Evolutionary conservation across 2,113 vertebrate genomes (phyloP).

Genomic region (Trichechus manatus): DNA sequence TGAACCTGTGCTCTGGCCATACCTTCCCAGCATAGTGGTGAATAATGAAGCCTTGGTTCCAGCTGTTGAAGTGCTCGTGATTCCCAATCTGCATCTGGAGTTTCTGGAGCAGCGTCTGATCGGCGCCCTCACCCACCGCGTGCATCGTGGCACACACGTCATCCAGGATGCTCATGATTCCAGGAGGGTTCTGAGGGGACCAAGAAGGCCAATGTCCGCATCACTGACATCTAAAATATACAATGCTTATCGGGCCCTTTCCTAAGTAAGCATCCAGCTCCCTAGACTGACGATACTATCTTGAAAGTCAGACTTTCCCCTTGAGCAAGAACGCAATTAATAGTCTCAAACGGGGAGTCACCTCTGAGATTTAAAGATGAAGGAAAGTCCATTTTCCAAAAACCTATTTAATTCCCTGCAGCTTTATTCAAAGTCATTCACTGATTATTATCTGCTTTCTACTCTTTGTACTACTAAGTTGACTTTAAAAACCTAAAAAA

Average conservation of each 20-base stretch:
- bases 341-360: neutral
- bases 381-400: neutral
- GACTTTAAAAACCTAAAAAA: neutral
- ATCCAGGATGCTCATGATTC: conserved; percentile 98
- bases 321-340: neutral
- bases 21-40: conserved; percentile 99
- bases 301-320: neutral
- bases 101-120: conserved; percentile 98
- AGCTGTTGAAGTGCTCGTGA: conserved; percentile 99
- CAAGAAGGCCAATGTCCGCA: neutral
- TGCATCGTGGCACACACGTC: conserved; percentile 99
- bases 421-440: neutral
- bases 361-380: neutral
- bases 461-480: neutral
- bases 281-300: neutral
- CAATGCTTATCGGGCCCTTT: fast-evolving
- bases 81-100: conserved; percentile 96
- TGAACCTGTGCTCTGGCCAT: neutral
- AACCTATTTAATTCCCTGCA: neutral
- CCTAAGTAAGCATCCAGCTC: neutral
- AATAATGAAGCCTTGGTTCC: conserved; percentile 99
- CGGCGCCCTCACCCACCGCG: conserved; percentile 96
- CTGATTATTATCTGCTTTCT: conserved; percentile 17
- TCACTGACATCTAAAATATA: neutral
- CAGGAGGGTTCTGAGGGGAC: conserved; percentile 94